Percentiles rank a stretch among this genome's conserved stretches.
Conservation (phyloP, 2,888 invertebrate genomes). For the Timema podura region DNA sequence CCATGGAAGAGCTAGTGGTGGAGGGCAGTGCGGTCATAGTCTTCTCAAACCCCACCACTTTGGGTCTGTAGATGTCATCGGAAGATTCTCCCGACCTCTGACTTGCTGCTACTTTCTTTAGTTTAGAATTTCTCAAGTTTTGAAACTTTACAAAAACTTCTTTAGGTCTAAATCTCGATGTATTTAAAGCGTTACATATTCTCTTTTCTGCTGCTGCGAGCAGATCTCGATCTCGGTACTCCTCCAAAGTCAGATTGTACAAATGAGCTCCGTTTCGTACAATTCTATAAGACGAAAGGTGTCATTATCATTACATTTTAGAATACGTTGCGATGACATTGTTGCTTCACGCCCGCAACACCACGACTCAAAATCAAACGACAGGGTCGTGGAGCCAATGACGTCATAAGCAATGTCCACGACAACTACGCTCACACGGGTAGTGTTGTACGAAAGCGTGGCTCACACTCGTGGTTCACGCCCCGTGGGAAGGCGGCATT, state of each 20-base stretch:
- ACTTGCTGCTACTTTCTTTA: background rate
- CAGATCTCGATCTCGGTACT: background rate
- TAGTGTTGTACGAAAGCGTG: too few species aligned
- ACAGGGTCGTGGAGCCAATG: too few species aligned
- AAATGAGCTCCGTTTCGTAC: background rate
- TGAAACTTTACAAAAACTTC: too few species aligned
- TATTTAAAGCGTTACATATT: slow-evolving; percentile 2
- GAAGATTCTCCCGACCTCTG: slow-evolving; percentile 11
- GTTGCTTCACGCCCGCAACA: too few species aligned
- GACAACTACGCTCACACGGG: too few species aligned
- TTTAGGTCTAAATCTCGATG: background rate
- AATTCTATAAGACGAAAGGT: background rate
- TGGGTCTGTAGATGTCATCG: background rate
- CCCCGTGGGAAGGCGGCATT: too few species aligned
- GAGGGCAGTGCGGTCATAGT: background rate
- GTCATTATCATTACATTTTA: background rate
- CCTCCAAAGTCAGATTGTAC: background rate
- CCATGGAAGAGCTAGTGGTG: too few species aligned
- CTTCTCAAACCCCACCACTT: slow-evolving; percentile 10
- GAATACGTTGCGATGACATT: too few species aligned
- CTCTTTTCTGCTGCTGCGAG: background rate
- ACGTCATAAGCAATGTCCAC: too few species aligned
- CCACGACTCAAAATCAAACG: too few species aligned
- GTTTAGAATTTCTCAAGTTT: too few species aligned
- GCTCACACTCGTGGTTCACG: too few species aligned